Conservation (phyloP, 2,888 invertebrate species). For the Noctua fimbriata region DNA sequence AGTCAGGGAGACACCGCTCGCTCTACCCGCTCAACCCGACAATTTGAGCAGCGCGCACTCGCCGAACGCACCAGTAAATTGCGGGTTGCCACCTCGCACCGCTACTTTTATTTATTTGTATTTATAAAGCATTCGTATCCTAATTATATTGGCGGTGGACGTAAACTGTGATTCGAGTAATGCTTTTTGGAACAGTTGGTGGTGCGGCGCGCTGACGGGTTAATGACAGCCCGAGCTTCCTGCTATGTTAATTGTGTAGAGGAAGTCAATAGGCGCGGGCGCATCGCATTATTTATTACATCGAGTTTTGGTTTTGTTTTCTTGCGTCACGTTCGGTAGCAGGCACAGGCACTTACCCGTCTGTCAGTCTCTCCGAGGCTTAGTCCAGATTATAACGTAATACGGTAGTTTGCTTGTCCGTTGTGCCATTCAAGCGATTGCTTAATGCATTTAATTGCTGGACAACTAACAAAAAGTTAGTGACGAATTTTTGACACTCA, state of each 20-base stretch:
- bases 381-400: conserved; percentile 89
- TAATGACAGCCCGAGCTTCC: conserved; percentile 89
- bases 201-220: conserved; percentile 84
- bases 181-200: conserved; percentile 88
- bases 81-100: conserved; percentile 86
- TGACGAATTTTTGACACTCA: conserved; percentile 70
- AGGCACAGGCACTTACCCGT: conserved; percentile 81
- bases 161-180: conserved; percentile 84
- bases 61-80: conserved; percentile 84
- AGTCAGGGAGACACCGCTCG: conserved; percentile 83
- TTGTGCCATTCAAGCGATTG: conserved; percentile 83
- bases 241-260: conserved; percentile 88
- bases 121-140: conserved; percentile 87
- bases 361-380: conserved; percentile 85
- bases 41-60: conserved; percentile 82
- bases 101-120: conserved; percentile 89
- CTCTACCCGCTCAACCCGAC: conserved; percentile 76
- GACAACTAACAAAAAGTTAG: conserved; percentile 72
- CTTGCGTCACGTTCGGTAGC: conserved; percentile 81
- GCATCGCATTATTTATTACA: conserved; percentile 88
- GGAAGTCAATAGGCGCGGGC: conserved; percentile 84
- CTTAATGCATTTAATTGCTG: conserved; percentile 86
- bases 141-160: conserved; percentile 85
- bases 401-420: conserved; percentile 87
- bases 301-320: conserved; percentile 83